Base-by-base conservation (phyloP, 2,888 invertebrate species). In the Hydriomena furcata region DNA sequence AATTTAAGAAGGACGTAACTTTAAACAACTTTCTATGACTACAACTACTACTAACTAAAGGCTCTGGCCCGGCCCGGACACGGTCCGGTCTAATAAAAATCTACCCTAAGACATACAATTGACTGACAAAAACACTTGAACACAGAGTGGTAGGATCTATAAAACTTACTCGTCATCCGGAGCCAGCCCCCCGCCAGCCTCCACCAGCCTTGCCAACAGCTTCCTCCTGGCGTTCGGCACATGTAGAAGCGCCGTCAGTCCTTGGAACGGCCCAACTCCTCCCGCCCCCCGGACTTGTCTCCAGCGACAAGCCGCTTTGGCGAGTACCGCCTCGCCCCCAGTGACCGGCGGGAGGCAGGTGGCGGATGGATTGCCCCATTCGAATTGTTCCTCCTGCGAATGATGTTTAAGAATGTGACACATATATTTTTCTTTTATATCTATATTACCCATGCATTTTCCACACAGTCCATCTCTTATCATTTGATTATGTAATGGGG, bases 361-460 rank as follows among this genome's bases (percentile, higher is more conserved):
- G 0, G 94, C 93, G 40, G 82, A 78, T 0, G 94, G 94, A 77
- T 96, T 96, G 1, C 97, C 97, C 94, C 96, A 97, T 75, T 97
- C 97, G 77, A 92, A 96, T 0, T 93, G 91, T 64, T 95, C 95
- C 76, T 97, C 97, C 95, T 96, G 65, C 0, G 11, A 25, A 8
- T 8, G 0, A 13, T 8, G 40, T 7, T 7, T 5, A 10, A n/a
- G n/a, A n/a, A n/a, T n/a, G n/a, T n/a, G n/a, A n/a, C n/a, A n/a
- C n/a, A n/a, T n/a, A n/a, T n/a, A n/a, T n/a, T n/a, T n/a, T n/a
- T n/a, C n/a, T n/a, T n/a, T n/a, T n/a, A n/a, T n/a, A n/a, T n/a
- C n/a, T n/a, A n/a, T n/a, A n/a, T n/a, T n/a, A n/a, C n/a, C n/a
- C n/a, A n/a, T n/a, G n/a, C n/a, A n/a, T n/a, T n/a, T n/a, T n/a